Evolutionary conservation across 2,888 invertebrate genomes (phyloP).

Genomic region (Nemurella pictetii): DNA sequence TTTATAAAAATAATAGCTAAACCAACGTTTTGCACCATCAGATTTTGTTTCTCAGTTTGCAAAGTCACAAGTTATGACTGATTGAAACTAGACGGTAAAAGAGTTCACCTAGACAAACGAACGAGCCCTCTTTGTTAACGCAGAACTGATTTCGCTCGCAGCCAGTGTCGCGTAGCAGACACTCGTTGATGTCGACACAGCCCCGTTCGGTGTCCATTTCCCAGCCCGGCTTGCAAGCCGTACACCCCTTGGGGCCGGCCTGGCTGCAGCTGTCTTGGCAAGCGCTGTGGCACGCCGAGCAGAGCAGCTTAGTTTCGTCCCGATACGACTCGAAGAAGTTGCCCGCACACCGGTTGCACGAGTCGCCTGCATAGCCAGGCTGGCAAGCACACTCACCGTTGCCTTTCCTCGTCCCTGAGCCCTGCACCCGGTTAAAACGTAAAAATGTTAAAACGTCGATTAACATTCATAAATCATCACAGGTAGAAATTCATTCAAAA

Average conservation of each 20-base stretch:
- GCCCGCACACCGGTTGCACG: slow-evolving; percentile 77
- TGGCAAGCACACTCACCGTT: slow-evolving; percentile 90
- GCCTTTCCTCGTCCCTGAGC: slow-evolving; percentile 90
- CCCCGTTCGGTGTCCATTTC: slow-evolving; percentile 70
- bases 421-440: slow-evolving; percentile 55
- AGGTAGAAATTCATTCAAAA: background rate
- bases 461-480: background rate
- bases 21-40: no score
- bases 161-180: slow-evolving; percentile 59
- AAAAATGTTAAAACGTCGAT: no score
- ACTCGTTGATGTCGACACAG: slow-evolving; percentile 86
- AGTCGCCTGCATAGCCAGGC: slow-evolving; percentile 74
- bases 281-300: slow-evolving; percentile 76
- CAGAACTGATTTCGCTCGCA: slow-evolving; percentile 76
- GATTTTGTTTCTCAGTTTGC: no score
- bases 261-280: slow-evolving; percentile 78
- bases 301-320: slow-evolving; percentile 73
- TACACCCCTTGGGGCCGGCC: slow-evolving; percentile 70
- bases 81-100: no score
- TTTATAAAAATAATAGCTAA: no score
- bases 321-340: slow-evolving; percentile 74
- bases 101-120: slow-evolving; percentile 64
- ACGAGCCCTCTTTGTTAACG: slow-evolving; percentile 85
- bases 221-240: slow-evolving; percentile 74
- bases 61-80: no score